Conservation (phyloP, 2,888 invertebrate genomes). For the Abrostola triplasia region DNA sequence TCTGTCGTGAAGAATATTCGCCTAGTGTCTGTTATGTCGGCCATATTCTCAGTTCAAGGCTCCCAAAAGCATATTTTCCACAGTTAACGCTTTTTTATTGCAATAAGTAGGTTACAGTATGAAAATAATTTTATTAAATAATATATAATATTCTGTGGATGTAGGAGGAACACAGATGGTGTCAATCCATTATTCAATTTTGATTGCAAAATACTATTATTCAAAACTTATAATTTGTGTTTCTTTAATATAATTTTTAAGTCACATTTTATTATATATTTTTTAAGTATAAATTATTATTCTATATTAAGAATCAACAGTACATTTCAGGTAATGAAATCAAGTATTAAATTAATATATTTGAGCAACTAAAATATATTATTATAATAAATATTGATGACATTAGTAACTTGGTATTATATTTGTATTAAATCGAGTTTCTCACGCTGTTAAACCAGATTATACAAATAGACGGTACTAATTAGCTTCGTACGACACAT, state of each 20-base stretch:
- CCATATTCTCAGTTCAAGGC: no score
- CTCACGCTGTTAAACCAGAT: neutral
- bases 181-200: neutral
- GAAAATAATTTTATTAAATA: neutral
- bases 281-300: conserved; percentile 4
- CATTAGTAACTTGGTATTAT: neutral
- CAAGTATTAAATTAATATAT: neutral
- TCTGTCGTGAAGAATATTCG: no score
- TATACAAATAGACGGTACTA: neutral
- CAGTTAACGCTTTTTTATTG: conserved; percentile 28
- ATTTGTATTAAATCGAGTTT: neutral
- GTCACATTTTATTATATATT: neutral
- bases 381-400: neutral
- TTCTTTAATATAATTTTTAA: neutral
- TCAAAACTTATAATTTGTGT: neutral
- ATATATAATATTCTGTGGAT: neutral
- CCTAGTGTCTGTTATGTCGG: no score
- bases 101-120: neutral
- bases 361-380: neutral
- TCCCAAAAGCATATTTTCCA: conserved; percentile 28
- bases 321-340: neutral
- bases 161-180: neutral
- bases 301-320: neutral
- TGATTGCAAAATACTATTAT: neutral
- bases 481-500: conserved; percentile 43